These are phyloP conservation scores for Lasioglossum pauxillum DNA, from an alignment of 2,888 invertebrate genomes.

Conservation along the genomic window DNA sequence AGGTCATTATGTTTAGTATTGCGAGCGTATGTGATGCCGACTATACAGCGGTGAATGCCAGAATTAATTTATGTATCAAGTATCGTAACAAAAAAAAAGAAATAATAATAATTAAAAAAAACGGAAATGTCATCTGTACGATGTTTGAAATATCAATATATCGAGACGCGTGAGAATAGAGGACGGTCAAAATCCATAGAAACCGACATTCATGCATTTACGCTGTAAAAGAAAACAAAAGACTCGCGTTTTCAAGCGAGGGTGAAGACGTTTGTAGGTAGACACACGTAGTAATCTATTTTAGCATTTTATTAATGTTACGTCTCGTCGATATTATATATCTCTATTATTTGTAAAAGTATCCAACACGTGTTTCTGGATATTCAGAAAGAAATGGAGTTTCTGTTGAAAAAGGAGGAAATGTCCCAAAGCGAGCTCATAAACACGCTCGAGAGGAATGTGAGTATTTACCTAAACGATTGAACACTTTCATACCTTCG, in stretches of 20 bases:
- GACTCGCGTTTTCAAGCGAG: slow-evolving; percentile 41
- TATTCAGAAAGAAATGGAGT: slow-evolving; percentile 33
- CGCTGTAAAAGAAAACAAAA: slow-evolving; percentile 26
- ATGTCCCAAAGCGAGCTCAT: slow-evolving; percentile 61
- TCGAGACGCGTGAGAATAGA: slow-evolving; percentile 19
- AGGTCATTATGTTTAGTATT: slow-evolving; percentile 40
- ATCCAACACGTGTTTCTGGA: slow-evolving; percentile 22
- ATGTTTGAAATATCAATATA: slow-evolving; percentile 53
- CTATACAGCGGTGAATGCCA: slow-evolving; percentile 56
- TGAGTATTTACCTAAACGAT: slow-evolving; percentile 56
- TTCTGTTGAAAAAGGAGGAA: slow-evolving; percentile 53
- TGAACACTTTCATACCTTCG: slow-evolving; percentile 33
- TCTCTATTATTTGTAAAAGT: slow-evolving; percentile 37
- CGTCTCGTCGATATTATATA: slow-evolving; percentile 14
- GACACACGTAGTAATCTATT: slow-evolving; percentile 34
- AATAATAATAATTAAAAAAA: slow-evolving; percentile 38
- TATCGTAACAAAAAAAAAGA: slow-evolving; percentile 66
- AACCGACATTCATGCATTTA: slow-evolving; percentile 41
- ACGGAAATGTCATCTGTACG: slow-evolving; percentile 72
- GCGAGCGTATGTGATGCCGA: slow-evolving; percentile 41
- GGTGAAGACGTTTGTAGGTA: slow-evolving; percentile 32
- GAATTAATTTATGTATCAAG: slow-evolving; percentile 73
- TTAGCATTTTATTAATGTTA: slow-evolving; percentile 36
- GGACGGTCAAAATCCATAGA: slow-evolving; percentile 44
- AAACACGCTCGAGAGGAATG: slow-evolving; percentile 74